phyloP scores from a whole-genome alignment of 1,140 invertebrate species.

The Drosophila mojavensis region DNA sequence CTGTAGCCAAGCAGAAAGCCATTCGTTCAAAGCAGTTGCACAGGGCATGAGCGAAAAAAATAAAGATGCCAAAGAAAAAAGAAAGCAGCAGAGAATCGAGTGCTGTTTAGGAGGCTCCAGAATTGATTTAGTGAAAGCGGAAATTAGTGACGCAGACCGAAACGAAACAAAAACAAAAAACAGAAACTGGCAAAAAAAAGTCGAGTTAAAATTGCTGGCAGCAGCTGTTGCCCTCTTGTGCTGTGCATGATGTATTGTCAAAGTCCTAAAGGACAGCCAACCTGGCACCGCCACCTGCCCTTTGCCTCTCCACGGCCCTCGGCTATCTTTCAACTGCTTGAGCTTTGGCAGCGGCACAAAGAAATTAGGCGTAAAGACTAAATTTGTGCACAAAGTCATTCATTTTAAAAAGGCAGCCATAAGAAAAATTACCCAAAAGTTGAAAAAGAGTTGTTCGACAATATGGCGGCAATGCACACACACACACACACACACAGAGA shows the following conservation, averaged over 20 bases:
- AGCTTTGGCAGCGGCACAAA: constrained; percentile 37
- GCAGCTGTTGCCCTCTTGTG: constrained; percentile 74
- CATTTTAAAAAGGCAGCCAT: constrained; percentile 73
- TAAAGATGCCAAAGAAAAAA: constrained; percentile 18
- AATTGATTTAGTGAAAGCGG: constrained; percentile 79
- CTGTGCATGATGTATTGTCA: constrained; percentile 77
- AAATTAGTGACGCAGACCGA: constrained; percentile 73
- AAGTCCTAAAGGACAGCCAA: constrained; percentile 18
- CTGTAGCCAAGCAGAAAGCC: constrained; percentile 56
- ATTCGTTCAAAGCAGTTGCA: constrained; percentile 56
- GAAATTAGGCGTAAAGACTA: constrained; percentile 82
- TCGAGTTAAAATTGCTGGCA: constrained; percentile 69
- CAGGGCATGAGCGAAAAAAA: constrained; percentile 44
- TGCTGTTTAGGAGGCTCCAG: constrained; percentile 69
- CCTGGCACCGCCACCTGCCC: not conserved
- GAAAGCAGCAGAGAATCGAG: not conserved
- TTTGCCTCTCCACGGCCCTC: not conserved
- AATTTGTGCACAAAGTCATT: constrained; percentile 74
- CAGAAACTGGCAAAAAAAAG: constrained; percentile 19
- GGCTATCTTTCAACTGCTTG: constrained; percentile 2
- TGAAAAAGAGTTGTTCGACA: constrained; percentile 73
- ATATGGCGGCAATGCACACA: constrained; percentile 53
- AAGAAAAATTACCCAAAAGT: constrained; percentile 68
- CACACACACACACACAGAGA: constrained; percentile 1
- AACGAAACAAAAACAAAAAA: constrained; percentile 21